Evolutionary conservation across 2,888 invertebrate species (phyloP).

Genomic region (Torymus tubicola): DNA sequence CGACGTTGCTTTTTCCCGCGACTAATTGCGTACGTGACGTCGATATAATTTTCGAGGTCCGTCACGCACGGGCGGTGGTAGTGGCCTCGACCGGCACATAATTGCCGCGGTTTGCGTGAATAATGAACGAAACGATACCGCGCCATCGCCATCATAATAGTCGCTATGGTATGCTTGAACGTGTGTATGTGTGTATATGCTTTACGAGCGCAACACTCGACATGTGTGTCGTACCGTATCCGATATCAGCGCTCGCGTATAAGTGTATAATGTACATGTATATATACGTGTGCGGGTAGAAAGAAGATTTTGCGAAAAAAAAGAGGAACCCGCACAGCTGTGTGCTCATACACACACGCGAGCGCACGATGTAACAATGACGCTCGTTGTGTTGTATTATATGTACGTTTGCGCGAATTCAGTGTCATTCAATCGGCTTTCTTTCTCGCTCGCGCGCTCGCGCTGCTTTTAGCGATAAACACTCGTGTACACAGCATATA

Average conservation of each 20-base stretch:
- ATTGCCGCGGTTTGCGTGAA: conserved; percentile 30
- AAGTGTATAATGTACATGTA: too few species aligned
- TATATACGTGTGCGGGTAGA: neutral
- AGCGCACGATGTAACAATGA: conserved; percentile 21
- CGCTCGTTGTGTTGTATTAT: neutral
- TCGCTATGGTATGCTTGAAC: neutral
- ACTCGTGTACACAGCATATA: neutral
- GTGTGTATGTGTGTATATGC: neutral
- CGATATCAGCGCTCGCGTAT: conserved; percentile 1
- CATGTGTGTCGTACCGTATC: neutral
- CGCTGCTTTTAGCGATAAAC: neutral
- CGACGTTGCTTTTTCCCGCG: neutral
- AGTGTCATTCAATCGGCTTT: conserved; percentile 34
- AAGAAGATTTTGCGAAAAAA: conserved; percentile 27
- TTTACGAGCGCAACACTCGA: too few species aligned
- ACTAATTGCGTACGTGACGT: conserved; percentile 14
- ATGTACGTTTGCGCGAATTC: conserved; percentile 35
- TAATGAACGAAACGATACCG: conserved; percentile 20
- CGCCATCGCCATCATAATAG: neutral
- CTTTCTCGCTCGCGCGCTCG: too few species aligned
- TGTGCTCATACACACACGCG: too few species aligned
- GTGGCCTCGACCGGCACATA: neutral
- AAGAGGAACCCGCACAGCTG: neutral
- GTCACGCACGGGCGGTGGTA: conserved; percentile 7
- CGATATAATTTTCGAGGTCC: conserved; percentile 21